Percentiles rank a stretch among this genome's conserved stretches.
These are phyloP conservation scores for Cepaea hortensis DNA, from an alignment of 2,888 invertebrate genomes.

Conservation along the genomic window DNA sequence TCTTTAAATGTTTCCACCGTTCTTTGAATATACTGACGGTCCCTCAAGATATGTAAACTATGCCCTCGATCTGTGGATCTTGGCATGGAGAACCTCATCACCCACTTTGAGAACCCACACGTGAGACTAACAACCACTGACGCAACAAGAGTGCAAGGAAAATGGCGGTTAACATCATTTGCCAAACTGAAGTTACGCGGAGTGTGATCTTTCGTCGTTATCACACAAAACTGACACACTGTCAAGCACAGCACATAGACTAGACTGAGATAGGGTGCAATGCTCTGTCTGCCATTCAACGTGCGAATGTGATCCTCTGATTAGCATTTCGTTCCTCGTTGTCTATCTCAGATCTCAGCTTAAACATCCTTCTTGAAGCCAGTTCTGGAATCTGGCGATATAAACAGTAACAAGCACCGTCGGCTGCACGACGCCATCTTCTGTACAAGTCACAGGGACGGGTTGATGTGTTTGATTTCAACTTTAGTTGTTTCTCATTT, in stretches of 20 bases:
- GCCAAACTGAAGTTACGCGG: background rate
- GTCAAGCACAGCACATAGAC: background rate
- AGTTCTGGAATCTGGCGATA: background rate
- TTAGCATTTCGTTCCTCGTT: background rate
- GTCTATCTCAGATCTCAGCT: slow-evolving; percentile 7
- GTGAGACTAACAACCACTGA: too few species aligned
- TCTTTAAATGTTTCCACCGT: too few species aligned
- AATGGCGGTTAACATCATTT: background rate
- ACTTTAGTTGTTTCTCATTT: background rate
- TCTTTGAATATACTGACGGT: too few species aligned
- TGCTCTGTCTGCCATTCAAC: background rate
- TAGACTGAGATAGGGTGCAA: background rate
- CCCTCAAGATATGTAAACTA: too few species aligned
- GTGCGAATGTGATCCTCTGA: background rate
- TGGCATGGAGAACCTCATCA: too few species aligned
- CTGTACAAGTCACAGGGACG: background rate
- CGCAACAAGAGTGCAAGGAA: too few species aligned
- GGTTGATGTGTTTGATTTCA: background rate
- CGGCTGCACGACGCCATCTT: background rate
- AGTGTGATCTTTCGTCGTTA: background rate
- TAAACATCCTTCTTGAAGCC: background rate
- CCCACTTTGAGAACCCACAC: too few species aligned
- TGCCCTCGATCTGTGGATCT: too few species aligned
- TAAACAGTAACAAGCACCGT: slow-evolving; percentile 3
- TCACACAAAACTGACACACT: background rate